Evolutionary conservation across 2,797 vertebrate species (phyloP).

Genomic region (Todus mexicanus): DNA sequence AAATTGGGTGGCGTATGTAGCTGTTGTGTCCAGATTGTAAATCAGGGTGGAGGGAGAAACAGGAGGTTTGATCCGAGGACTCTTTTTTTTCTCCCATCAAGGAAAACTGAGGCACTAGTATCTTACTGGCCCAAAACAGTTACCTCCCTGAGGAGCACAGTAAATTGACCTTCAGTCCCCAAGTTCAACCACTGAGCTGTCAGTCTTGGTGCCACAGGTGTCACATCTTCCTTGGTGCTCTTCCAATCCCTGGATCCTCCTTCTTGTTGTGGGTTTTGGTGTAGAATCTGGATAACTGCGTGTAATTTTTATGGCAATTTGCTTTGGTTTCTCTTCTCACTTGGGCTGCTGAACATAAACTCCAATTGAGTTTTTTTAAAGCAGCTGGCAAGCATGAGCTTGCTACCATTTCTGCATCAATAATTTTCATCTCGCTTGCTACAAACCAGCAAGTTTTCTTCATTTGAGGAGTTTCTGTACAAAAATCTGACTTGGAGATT

Average conservation of each 20-base stretch:
- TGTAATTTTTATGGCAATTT: not conserved
- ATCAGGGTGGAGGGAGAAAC: not conserved
- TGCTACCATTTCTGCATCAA: constrained; percentile 3
- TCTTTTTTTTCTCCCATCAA: not conserved
- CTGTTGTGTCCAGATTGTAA: not conserved
- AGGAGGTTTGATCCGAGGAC: not conserved
- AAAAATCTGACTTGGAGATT: not conserved
- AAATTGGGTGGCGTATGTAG: rapidly evolving
- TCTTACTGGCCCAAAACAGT: not conserved
- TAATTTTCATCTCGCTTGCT: constrained; percentile 49
- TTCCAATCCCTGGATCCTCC: not conserved
- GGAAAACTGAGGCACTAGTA: not conserved
- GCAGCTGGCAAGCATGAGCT: not conserved
- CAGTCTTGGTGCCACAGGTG: not conserved
- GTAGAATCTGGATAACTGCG: not conserved
- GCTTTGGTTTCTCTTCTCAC: constrained; percentile 22
- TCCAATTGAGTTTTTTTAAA: constrained; percentile 27
- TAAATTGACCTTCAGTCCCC: not conserved
- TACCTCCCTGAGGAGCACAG: not conserved
- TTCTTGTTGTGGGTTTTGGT: not conserved
- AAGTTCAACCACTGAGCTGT: not conserved
- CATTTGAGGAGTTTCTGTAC: not conserved
- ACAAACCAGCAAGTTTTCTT: not conserved
- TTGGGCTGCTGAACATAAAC: constrained; percentile 11
- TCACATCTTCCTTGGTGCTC: not conserved